These are phyloP conservation scores for Eulemur rufifrons DNA, from an alignment of 2,113 vertebrate species.

Conservation along the genomic window DNA sequence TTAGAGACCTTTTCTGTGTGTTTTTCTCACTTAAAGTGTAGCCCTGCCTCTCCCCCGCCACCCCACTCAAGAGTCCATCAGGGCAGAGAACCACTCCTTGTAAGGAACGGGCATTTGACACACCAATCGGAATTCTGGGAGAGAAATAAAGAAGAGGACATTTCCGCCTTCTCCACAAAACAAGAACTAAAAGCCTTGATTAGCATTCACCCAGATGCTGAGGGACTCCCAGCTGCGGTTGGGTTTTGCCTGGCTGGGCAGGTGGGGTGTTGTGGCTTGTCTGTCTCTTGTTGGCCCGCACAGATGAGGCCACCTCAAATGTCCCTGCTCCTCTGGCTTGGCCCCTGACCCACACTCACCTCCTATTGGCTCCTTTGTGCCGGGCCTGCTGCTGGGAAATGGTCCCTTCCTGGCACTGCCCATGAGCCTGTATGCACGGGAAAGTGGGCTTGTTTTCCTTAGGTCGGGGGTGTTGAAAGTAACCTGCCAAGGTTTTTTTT, in stretches of 20 bases:
- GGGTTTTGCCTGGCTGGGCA: not conserved
- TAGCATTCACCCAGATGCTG: not conserved
- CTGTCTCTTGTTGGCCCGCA: not conserved
- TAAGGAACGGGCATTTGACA: not conserved
- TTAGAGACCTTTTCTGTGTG: not conserved
- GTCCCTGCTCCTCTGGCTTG: not conserved
- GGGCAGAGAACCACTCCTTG: not conserved
- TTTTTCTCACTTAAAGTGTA: not conserved
- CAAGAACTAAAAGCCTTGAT: not conserved
- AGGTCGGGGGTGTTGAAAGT: not conserved
- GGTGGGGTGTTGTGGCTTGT: not conserved
- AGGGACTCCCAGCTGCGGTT: fast-evolving
- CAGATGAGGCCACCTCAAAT: not conserved
- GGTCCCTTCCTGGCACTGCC: not conserved
- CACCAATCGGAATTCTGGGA: not conserved
- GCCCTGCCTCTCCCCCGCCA: not conserved
- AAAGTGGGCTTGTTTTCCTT: not conserved
- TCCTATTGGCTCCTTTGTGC: not conserved
- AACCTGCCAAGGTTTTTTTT: not conserved
- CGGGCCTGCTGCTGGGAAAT: not conserved
- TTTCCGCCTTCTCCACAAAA: not conserved
- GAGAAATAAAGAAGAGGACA: not conserved
- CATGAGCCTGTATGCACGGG: fast-evolving
- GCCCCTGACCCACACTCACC: not conserved
- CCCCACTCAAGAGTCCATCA: not conserved